Percentiles rank a stretch among this genome's conserved stretches.
Conservation (phyloP, 2,113 vertebrate genomes). For the Ameiurus melas region DNA sequence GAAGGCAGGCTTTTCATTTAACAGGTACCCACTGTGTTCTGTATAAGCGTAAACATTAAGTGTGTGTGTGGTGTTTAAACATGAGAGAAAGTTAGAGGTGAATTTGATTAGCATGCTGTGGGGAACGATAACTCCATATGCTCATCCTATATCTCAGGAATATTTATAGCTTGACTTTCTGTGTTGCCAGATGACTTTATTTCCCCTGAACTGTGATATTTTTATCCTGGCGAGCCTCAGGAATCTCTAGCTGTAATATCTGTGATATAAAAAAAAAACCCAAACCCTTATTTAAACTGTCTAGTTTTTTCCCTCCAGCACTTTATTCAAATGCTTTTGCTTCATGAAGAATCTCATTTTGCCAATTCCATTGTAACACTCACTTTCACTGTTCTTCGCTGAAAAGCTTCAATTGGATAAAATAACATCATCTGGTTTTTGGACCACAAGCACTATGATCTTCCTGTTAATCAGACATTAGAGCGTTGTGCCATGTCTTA, state of each 20-base stretch:
- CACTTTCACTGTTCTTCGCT: background rate
- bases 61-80: constrained; percentile 12
- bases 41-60: constrained; percentile 24
- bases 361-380: background rate
- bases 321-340: background rate
- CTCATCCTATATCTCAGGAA: constrained; percentile 22
- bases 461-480: background rate
- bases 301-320: background rate
- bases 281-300: constrained; percentile 1
- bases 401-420: background rate
- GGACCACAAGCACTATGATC: too few species aligned
- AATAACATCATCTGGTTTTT: background rate
- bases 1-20: constrained; percentile 30
- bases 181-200: constrained; percentile 27
- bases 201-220: constrained; percentile 26
- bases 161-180: constrained; percentile 30
- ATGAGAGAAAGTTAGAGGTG: background rate
- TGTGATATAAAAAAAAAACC: background rate
- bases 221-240: constrained; percentile 16
- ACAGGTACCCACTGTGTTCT: constrained; percentile 7
- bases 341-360: background rate
- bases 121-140: constrained; percentile 40
- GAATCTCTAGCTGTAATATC: constrained; percentile 19
- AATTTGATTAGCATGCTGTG: constrained; percentile 25
- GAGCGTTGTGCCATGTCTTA: background rate